Conservation (phyloP, 2,888 invertebrate species). For the Andrena fulva region DNA sequence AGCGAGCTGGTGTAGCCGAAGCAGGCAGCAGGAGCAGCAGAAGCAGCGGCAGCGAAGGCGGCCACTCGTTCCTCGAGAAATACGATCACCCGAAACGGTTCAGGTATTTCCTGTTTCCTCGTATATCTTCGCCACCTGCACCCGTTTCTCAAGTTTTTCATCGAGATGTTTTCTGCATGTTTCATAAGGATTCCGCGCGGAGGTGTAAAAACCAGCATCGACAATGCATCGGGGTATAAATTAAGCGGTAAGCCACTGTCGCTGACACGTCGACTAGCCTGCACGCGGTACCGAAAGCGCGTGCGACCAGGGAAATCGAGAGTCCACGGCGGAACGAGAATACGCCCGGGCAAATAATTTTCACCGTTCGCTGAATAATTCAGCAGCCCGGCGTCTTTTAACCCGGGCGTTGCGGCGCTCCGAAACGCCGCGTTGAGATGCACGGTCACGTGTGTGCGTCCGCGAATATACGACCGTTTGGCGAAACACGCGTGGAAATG, state of each 20-base stretch:
- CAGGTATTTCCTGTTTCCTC: constrained; percentile 75
- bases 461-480: constrained; percentile 11
- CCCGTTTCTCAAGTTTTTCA: constrained; percentile 75
- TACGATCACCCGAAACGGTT: constrained; percentile 72
- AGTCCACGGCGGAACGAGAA: neutral
- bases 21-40: neutral
- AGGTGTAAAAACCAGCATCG: constrained; percentile 71
- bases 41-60: constrained; percentile 20
- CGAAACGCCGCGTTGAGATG: constrained; percentile 2
- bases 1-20: constrained; percentile 25
- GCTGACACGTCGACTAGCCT: constrained; percentile 20
- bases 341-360: constrained; percentile 17
- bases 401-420: neutral
- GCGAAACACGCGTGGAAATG: constrained; percentile 37
- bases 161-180: constrained; percentile 73
- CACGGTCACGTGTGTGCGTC: constrained; percentile 18
- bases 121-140: constrained; percentile 75
- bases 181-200: constrained; percentile 71
- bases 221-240: constrained; percentile 64
- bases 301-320: neutral
- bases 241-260: constrained; percentile 66
- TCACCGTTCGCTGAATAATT: constrained; percentile 28
- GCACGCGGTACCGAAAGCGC: neutral
- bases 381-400: constrained; percentile 7
- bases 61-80: constrained; percentile 62